Base-by-base conservation (phyloP, 64 coral and sea anemone genomes). In the Montipora capricornis region DNA sequence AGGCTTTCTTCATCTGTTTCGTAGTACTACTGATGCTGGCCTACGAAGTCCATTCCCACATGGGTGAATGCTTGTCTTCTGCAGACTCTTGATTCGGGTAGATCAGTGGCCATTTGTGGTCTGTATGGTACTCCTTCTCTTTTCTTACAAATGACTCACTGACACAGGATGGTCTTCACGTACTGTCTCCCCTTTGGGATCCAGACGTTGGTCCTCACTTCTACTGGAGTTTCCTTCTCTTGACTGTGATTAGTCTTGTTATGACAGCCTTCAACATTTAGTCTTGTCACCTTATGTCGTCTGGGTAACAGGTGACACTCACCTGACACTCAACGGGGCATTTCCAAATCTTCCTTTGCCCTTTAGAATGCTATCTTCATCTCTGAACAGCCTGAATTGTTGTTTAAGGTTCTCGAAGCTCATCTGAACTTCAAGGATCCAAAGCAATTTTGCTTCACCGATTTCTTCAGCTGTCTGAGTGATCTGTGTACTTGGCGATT, bases 351-450 rank as follows among this genome's bases (percentile, higher is more conserved):
- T 90, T 4, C 74, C 88, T 87, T 78, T 84, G 81, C 93, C 86
- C 58, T 57, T 79, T 1, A 91, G 73, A 60, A 89, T 74, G 57
- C 71, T 44, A 48, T 82, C 76, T 88, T 95, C 79, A 78, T 89
- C 84, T 12, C 52, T 96, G 87, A 66, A 93, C 20, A 96, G 74
- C 4, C 91, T 66, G 15, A 93, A 79, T 68, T 96, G 90, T 85
- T 50, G 48, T 16, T 93, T 83, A 5, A 93, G 45, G 14, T 83
- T 92, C 49, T 78, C 86, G 37, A 52, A 93, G 47, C 80, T 90
- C 70, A 57, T 78, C 70, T 96, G 95, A 49, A 68, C 22, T 83
- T 96, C 87, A 51, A 46, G 59, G 67, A 96, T 96, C 95, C 91
- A 85, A 11, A 83, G 37, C 0, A 77, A 76, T 12, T 29, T 78